Base-by-base conservation (phyloP, 2,888 invertebrate species). In the Aphodius granarius region DNA sequence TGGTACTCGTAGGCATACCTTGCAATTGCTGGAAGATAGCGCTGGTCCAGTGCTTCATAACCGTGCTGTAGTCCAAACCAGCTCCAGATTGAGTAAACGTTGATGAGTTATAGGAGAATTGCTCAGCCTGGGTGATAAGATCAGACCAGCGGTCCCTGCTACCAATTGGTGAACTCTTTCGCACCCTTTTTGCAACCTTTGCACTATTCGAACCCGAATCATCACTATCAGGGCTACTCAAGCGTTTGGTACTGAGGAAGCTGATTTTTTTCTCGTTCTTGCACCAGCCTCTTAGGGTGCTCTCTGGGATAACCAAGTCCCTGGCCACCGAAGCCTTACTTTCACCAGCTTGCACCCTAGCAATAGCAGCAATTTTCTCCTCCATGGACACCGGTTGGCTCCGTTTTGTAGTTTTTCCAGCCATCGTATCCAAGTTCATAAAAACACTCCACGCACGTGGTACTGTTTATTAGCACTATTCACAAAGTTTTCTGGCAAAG, bases 211-310 rank as follows among this genome's bases (percentile, higher is more conserved):
- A 43, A 43, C 43, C 43, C 9, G 90, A 90, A 83, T 90, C 91
- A 82, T 90, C 90, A 66, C 93, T 93, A 80, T 94, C 94, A 0
- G 93, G 92, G 6, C 92, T 92, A 72, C 93, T 92, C 82, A 93
- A 91, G 9, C 92, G 89, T n/a, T 22, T 20, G 21, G 21, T 68
- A 22, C 93, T 92, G 83, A 93, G 92, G 85, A 92, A 91, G 79
- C 93, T 87, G 3, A 92, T 88, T 86, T 95, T 95, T 82, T 94
- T 93, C 84, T 95, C 94, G 84, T 94, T 94, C 86, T 95, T 95
- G 87, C 95, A 95, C 95, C 95, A 95, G 76, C 95, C 95, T 3
- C 95, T 90, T 16, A 95, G 88, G 5, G 95, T 95, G 2, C 95
- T 95, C 86, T 95, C 95, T 0, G 95, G 95, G 17, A 95, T 95